Percentiles rank a stretch among this genome's conserved stretches.
Conservation (phyloP, 2,888 invertebrate genomes). For the Acanthoscelides obtectus region DNA sequence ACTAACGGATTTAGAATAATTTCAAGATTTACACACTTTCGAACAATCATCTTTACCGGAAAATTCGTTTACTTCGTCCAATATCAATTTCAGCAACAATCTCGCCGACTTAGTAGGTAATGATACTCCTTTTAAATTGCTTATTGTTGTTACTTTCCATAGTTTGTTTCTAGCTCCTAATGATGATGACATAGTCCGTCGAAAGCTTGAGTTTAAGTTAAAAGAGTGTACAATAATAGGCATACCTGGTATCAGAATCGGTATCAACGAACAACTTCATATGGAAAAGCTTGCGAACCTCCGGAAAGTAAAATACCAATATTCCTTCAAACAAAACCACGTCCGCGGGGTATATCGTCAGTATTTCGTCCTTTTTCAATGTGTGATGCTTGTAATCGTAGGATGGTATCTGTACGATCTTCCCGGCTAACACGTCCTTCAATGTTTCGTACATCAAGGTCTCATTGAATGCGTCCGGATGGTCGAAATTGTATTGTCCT, state of each 20-base stretch:
- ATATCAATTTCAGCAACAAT: too few relatives aligned
- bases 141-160: too few relatives aligned
- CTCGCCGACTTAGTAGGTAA: too few relatives aligned
- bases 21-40: too few relatives aligned
- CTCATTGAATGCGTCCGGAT: constrained; percentile 96
- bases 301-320: constrained; percentile 94
- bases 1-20: too few relatives aligned
- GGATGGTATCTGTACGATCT: constrained; percentile 83
- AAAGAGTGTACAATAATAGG: too few relatives aligned
- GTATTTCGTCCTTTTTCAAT: constrained; percentile 69
- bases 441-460: constrained; percentile 77
- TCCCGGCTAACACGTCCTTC: constrained; percentile 76
- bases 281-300: constrained; percentile 90
- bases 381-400: constrained; percentile 93
- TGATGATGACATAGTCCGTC: too few relatives aligned
- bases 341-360: constrained; percentile 90
- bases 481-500: constrained; percentile 97
- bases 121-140: too few relatives aligned
- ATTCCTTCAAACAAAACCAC: constrained; percentile 98
- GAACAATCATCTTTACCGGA: too few relatives aligned
- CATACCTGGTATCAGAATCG: constrained; percentile 95
- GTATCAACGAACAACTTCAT: constrained; percentile 99
- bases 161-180: too few relatives aligned
- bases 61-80: too few relatives aligned
- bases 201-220: too few relatives aligned